These are phyloP conservation scores for Festucalex cinctus DNA, from an alignment of 2,113 vertebrate genomes.

Conservation along the genomic window DNA sequence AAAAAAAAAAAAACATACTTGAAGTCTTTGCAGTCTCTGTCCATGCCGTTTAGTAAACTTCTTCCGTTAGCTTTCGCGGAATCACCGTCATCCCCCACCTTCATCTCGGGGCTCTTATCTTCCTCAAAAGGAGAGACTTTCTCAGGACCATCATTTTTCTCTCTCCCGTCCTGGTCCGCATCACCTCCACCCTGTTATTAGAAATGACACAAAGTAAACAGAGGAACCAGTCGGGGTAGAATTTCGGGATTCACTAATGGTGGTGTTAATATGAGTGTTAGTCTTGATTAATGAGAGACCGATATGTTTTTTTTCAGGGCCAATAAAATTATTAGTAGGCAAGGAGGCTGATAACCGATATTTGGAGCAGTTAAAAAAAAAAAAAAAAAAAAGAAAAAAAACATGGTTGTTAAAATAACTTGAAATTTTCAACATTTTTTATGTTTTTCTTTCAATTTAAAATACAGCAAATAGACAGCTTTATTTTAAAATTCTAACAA, in stretches of 20 bases:
- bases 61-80: slow-evolving; percentile 89
- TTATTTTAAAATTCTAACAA: no score
- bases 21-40: slow-evolving; percentile 98
- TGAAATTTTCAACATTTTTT: no score
- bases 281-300: no score
- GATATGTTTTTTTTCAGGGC: no score
- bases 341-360: no score
- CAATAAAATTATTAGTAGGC: no score
- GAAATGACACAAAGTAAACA: not conserved
- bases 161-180: slow-evolving; percentile 87
- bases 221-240: not conserved
- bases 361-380: no score
- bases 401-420: no score
- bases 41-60: slow-evolving; percentile 95
- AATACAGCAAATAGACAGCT: no score
- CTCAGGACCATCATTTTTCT: slow-evolving; percentile 89
- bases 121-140: slow-evolving; percentile 93
- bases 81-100: slow-evolving; percentile 86
- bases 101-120: slow-evolving; percentile 92
- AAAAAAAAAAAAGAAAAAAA: no score
- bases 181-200: slow-evolving; percentile 84
- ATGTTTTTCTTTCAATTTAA: no score
- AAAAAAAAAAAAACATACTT: slow-evolving; percentile 75
- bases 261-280: no score
- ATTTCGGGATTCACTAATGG: not conserved